Conservation (phyloP, 1,140 invertebrate species). For the Pseudomyrmex concolor region DNA sequence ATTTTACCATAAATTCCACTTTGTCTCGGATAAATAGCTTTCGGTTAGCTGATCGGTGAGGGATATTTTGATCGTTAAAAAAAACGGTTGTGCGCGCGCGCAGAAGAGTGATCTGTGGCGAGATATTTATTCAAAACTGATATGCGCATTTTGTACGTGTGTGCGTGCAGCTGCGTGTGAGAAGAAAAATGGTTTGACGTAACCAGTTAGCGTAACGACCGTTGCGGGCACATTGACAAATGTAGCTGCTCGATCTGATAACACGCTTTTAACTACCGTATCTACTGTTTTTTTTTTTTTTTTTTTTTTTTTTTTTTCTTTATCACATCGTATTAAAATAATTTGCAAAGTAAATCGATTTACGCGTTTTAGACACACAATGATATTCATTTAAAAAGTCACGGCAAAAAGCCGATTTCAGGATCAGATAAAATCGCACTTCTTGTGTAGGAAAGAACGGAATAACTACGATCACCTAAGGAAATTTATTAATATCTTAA, state of each 20-base stretch:
- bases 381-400: neutral
- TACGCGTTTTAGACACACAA: neutral
- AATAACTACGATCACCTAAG: no score
- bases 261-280: no score
- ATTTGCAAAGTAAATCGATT: neutral
- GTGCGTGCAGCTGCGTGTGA: neutral
- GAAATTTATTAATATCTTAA: no score
- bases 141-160: no score
- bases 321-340: neutral
- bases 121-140: neutral
- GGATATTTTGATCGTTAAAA: neutral
- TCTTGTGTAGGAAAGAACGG: no score
- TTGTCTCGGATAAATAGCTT: neutral
- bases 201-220: neutral
- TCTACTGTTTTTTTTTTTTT: no score
- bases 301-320: neutral
- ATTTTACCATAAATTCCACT: neutral
- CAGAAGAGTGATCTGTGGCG: neutral
- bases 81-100: neutral
- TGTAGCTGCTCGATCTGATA: neutral
- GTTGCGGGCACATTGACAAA: neutral
- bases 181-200: conserved; percentile 4
- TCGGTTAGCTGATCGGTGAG: neutral
- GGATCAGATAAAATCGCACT: neutral
- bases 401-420: neutral